Conservation (phyloP, 2,888 invertebrate genomes). For the Cyclophora punctaria region DNA sequence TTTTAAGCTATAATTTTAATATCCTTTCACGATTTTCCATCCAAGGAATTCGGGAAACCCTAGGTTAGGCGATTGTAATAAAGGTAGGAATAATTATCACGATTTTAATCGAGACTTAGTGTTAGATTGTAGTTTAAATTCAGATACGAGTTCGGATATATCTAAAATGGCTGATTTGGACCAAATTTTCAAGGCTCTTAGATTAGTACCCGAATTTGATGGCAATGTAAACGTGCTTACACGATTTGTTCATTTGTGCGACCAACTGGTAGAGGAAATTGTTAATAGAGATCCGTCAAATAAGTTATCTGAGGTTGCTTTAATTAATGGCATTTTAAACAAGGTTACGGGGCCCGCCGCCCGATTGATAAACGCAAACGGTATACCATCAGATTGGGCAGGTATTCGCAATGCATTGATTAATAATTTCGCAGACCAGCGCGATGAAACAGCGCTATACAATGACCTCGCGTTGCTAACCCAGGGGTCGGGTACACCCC, state of each 20-base stretch:
- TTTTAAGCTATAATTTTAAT: not conserved
- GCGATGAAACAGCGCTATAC: conserved; percentile 20
- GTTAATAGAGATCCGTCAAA: not conserved
- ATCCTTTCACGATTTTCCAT: not conserved
- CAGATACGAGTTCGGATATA: not conserved
- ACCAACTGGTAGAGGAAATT: conserved; percentile 10
- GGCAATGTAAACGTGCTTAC: conserved; percentile 16
- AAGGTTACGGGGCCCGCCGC: conserved; percentile 14
- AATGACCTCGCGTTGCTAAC: conserved; percentile 15
- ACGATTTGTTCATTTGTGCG: conserved; percentile 12
- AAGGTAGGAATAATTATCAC: not conserved
- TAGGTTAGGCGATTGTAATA: not conserved
- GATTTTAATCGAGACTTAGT: no score
- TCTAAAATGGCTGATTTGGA: not conserved
- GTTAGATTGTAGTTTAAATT: no score
- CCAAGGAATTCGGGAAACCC: not conserved
- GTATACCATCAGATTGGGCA: conserved; percentile 18
- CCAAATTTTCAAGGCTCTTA: not conserved
- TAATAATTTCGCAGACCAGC: conserved; percentile 21
- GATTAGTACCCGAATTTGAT: conserved; percentile 11
- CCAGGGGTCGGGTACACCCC: conserved; percentile 14
- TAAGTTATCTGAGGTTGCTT: conserved; percentile 5
- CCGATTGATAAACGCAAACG: conserved; percentile 19
- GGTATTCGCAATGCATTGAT: conserved; percentile 16
- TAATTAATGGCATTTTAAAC: conserved; percentile 8